Base-by-base conservation (phyloP, 2,797 vertebrate species). In the Mormyrus hasselquistii region DNA sequence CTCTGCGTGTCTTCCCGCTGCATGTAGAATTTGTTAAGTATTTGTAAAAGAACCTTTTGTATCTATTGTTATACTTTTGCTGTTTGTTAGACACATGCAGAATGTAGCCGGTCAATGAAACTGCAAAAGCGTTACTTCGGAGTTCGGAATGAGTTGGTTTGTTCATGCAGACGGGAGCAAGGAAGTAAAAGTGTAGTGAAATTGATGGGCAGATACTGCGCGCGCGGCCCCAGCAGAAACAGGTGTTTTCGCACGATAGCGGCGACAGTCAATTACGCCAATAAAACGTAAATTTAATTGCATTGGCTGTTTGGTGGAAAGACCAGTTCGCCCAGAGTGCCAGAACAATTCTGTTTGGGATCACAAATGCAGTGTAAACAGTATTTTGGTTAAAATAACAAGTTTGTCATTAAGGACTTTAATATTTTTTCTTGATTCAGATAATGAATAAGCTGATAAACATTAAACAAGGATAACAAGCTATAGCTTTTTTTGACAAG, bases 161-260 rank as follows among this genome's bases (percentile, higher is more conserved):
- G 91, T 91, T 91, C 85, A 25, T 29, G 92, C 93, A 92, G 92
- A 92, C 92, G 90, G 92, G 93, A 92, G 90, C 53, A 22, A 69
- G 90, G 89, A 89, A 79, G 49, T 91, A 90, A 65, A 90, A 89
- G 87, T 88, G 82, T 90, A 73, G 73, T 19, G 91, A 91, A 92
- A 94, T 94, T 92, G 94, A 95, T 94, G 93, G 69, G 88, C 91
- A 86, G 89, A 89, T 91, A 90, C 62, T 22, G 34, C 86, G 87
- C 88, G 90, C 91, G 92, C 86, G 90, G 59, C 87, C 91, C 91
- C 86, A 69, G 90, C 93, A 91, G 94, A 92, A 96, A 96, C 95
- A 96, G 95, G 95, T 96, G 96, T 95, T 96, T 92, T 92, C 92
- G 92, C 85, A 91, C 88, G 95, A 96, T 95, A 96, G 95, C 93